Base-by-base conservation (phyloP, 1,140 invertebrate species). In the Aphaenogaster floridana region DNA sequence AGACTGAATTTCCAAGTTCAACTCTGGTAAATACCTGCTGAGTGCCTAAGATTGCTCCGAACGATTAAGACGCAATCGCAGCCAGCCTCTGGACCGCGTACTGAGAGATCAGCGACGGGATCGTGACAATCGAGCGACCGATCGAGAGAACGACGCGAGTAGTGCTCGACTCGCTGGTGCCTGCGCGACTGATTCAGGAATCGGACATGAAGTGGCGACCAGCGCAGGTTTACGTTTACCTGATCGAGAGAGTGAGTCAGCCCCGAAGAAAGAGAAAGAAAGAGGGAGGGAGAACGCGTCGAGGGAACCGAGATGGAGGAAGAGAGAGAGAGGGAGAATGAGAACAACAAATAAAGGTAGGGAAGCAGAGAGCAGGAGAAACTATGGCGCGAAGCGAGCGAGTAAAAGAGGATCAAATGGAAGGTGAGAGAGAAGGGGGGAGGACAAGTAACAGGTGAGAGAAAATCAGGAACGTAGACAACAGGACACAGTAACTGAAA, bases 141-240 rank as follows among this genome's bases (percentile, higher is more conserved):
- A 66, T 28, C 59, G 52, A 57, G 54, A 61, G 21, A 63, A 50
- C 42, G 9, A 78, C 50, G 50, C 61, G 36, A 68, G 66, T 59
- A 57, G 85, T 89, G 88, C 87, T 78, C 86, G 48, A 90, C 86
- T 89, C 92, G 91, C 90, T 91, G 90, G 90, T 89, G 91, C 74
- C 71, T 89, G 92, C 92, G 92, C 92, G 92, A 95, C 94, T 95
- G 94, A 95, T 93, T 94, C 92, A 90, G 91, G 92, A 92, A 92
- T 89, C 87, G 88, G 92, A 91, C 72, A 88, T 91, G 85, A 92
- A 90, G 92, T 91, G 87, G 89, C 85, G 86, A 86, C 71, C 76
- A 68, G 61, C 69, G 45, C 79, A 88, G 92, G 83, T 91, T 93
- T 92, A 92, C 91, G 92, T 92, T 92, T 92, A 92, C 91, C 93